Base-by-base conservation (phyloP, 2,797 vertebrate species). In the Zalophus californianus region DNA sequence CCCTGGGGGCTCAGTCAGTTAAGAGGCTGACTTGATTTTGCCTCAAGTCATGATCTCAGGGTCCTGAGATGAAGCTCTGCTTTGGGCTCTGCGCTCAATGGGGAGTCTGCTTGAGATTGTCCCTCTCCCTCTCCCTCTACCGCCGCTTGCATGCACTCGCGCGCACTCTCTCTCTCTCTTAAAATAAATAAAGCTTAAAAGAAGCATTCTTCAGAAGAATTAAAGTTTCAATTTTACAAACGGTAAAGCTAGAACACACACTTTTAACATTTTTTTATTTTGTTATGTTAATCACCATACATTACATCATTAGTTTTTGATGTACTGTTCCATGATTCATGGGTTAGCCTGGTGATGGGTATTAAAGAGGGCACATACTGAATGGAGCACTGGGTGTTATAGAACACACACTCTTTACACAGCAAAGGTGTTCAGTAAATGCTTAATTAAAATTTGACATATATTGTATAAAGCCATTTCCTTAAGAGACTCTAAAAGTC, bases 371-470 rank as follows among this genome's bases (percentile, higher is more conserved):
- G 44, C 44, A 44, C 44, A 1, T 44, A 44, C 44, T 44, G 44
- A 44, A 44, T 44, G 44, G 44, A 44, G 44, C 44, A 44, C 44
- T 44, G 44, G 44, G 44, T 44, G 44, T 44, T 44, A 44, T 82
- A 78, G 15, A 68, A 62, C 10, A 95, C 20, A 90, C 7, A 94
- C 8, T 44, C n/a, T 16, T 86, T 83, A 84, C 18, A 77, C 2
- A 86, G 13, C 58, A 84, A 97, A 90, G 35, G 58, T 93, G 35
- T 78, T 95, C 44, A 66, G 77, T 96, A 91, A 94, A 89, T 68
- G 62, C 35, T 90, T 48, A 87, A 79, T 84, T 95, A 89, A 78
- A 87, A 21, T 77, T 90, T 92, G 75, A 77, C 44, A 84, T 52
- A 56, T 50, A 54, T 32, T 56, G 58, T 64, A 92, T 23, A 52